Evolutionary conservation across 2,888 invertebrate species (phyloP), one percentile per base, ranked within the genome.

Genomic region (Terebella lapidaria): DNA sequence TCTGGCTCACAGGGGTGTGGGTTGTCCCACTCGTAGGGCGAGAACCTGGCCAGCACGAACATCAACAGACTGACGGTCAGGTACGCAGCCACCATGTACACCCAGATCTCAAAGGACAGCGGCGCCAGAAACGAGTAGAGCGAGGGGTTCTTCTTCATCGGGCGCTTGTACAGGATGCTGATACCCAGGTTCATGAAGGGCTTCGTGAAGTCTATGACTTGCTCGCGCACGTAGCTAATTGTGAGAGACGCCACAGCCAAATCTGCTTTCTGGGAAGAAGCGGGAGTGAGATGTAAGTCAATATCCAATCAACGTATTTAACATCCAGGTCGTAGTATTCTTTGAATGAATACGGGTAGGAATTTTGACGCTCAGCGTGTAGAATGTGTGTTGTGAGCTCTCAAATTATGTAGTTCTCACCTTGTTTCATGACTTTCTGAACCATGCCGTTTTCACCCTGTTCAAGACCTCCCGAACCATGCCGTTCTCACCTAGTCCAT

Each of bases 111-210:
- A 71, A 92, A 88, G 10, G 75, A 74, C 2, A 99, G 84, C 0
- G 97, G 97, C 30, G 92, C 92, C 66, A 97, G 84, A 79, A 99
- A 99, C 0, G 94, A 94, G 83, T 97, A 97, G 47, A 97, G 84
- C 81, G 93, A 91, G 15, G 95, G 94, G 10, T 92, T 89, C 54
- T 79, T 78, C 0, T 91, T 88, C 73, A 90, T 90, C 24, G 96
- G 94, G 75, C 93, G 94, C 70, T 91, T 87, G 83, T 91, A 95
- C 60, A 96, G 83, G 68, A 82, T 81, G 51, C 80, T 81, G 45
- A 82, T 81, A 22, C 77, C 77, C 10, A 82, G 70, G 45, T 80
- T 81, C 25, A 15, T 10, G 42, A 35, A 35, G 10, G 42, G 42
- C n/a, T 35, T 35, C 10, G 42, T 35, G 42, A 35, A 35, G 42